phyloP scores from a whole-genome alignment of 1,140 invertebrate genomes.

The Wiebesia pumilae region DNA sequence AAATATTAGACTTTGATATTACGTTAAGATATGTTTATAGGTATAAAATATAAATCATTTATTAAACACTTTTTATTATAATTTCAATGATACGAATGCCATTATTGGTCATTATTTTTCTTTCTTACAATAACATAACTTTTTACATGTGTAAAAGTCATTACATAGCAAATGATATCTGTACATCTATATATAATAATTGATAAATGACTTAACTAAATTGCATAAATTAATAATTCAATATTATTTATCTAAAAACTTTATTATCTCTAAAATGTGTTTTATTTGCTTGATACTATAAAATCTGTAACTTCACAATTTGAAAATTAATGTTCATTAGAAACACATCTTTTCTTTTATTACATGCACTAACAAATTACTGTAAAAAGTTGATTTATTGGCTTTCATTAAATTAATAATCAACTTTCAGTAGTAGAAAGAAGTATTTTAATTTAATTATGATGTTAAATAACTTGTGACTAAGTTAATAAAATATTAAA shows the following conservation, averaged over 20 bases:
- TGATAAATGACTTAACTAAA: conserved; percentile 18
- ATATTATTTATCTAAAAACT: conserved; percentile 46
- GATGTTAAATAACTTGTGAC: conserved; percentile 7
- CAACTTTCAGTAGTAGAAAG: conserved; percentile 1
- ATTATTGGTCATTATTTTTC: neutral
- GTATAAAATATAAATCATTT: conserved; percentile 10
- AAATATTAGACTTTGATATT: no score
- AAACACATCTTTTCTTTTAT: conserved; percentile 19
- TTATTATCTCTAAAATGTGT: conserved; percentile 15
- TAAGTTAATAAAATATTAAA: conserved; percentile 49
- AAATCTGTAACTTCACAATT: neutral
- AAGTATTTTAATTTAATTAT: conserved; percentile 29
- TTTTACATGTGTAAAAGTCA: conserved; percentile 36
- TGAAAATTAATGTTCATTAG: conserved; percentile 17
- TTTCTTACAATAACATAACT: conserved; percentile 19
- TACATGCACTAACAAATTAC: neutral
- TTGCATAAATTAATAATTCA: conserved; percentile 46
- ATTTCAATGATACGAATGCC: conserved; percentile 10
- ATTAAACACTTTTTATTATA: conserved; percentile 18
- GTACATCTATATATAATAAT: conserved; percentile 40
- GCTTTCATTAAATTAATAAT: conserved; percentile 9
- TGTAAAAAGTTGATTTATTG: conserved; percentile 6
- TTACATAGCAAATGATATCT: conserved; percentile 33
- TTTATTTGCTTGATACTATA: conserved; percentile 20
- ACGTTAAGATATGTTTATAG: neutral